phyloP scores from a whole-genome alignment of 2,113 vertebrate species.

The Macheiramphus alcinus region DNA sequence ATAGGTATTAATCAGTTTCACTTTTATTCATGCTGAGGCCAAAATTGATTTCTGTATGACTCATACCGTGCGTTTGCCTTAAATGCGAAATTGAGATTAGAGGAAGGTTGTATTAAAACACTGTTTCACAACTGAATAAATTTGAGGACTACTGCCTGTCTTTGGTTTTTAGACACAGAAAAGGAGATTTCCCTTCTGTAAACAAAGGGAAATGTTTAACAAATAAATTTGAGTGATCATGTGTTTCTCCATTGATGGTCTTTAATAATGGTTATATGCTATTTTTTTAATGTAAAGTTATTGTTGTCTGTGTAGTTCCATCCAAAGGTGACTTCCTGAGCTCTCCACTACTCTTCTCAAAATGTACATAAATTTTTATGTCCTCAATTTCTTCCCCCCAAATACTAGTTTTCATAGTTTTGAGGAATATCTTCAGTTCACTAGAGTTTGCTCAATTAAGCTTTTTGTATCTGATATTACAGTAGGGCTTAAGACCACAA shows the following conservation, averaged over 20 bases:
- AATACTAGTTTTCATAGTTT: not conserved
- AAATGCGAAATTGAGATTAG: constrained; percentile 15
- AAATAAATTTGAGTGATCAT: not conserved
- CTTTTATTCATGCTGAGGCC: not conserved
- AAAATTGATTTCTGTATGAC: constrained; percentile 26
- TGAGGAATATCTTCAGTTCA: not conserved
- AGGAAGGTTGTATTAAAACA: constrained; percentile 5
- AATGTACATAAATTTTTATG: not conserved
- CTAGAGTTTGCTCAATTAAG: not conserved
- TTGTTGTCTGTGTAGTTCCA: not conserved
- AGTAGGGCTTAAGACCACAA: not conserved
- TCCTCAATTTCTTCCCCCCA: not conserved
- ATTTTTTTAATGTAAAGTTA: not conserved
- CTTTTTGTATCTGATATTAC: not conserved
- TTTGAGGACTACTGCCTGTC: not conserved
- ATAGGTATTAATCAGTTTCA: constrained; percentile 14
- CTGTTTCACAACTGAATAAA: not conserved
- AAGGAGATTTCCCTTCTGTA: not conserved
- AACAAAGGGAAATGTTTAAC: not conserved
- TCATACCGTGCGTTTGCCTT: constrained; percentile 6
- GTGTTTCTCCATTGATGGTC: not conserved
- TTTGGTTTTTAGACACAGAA: not conserved
- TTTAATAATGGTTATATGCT: not conserved
- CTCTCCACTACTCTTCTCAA: not conserved
- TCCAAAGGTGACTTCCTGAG: not conserved